Evolutionary conservation across 2,888 invertebrate species (phyloP).

Genomic region (Chorisops tibialis): DNA sequence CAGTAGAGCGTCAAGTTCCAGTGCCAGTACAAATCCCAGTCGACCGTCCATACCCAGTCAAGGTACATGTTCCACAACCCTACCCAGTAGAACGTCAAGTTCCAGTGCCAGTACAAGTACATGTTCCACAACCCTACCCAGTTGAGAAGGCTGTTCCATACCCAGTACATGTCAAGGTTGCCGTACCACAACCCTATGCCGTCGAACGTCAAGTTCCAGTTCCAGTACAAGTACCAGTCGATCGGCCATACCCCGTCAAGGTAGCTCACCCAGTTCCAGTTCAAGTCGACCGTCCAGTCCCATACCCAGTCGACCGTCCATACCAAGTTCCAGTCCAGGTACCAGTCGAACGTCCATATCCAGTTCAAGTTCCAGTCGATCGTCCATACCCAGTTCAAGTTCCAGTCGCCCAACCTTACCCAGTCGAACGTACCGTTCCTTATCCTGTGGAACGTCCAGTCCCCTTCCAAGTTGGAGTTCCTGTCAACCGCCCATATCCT

Average conservation of each 20-base stretch:
- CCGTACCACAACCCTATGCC: slow-evolving; percentile 61
- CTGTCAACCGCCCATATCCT: slow-evolving; percentile 30
- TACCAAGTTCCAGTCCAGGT: slow-evolving; percentile 65
- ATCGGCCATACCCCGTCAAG: slow-evolving; percentile 65
- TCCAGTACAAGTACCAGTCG: slow-evolving; percentile 60
- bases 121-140: slow-evolving; percentile 55
- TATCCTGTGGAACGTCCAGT: slow-evolving; percentile 26
- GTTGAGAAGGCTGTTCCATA: slow-evolving; percentile 63
- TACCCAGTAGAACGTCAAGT: slow-evolving; percentile 76
- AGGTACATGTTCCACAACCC: slow-evolving; percentile 74
- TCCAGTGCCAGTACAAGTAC: slow-evolving; percentile 57
- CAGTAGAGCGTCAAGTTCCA: slow-evolving; percentile 56
- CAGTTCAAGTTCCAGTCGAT: slow-evolving; percentile 54
- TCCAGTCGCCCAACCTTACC: slow-evolving; percentile 23
- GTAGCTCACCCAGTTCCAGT: slow-evolving; percentile 66
- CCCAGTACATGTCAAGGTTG: slow-evolving; percentile 58
- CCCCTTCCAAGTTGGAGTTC: slow-evolving; percentile 34
- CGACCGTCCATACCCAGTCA: slow-evolving; percentile 75
- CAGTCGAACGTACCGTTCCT: slow-evolving; percentile 24
- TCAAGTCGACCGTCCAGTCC: slow-evolving; percentile 52
- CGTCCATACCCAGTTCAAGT: slow-evolving; percentile 18
- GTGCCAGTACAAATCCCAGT: slow-evolving; percentile 69
- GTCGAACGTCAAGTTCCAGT: slow-evolving; percentile 57
- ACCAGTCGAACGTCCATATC: slow-evolving; percentile 58
- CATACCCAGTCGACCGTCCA: slow-evolving; percentile 60